These are phyloP conservation scores for Microtus richardsoni DNA, from an alignment of 2,113 vertebrate genomes.

Conservation along the genomic window DNA sequence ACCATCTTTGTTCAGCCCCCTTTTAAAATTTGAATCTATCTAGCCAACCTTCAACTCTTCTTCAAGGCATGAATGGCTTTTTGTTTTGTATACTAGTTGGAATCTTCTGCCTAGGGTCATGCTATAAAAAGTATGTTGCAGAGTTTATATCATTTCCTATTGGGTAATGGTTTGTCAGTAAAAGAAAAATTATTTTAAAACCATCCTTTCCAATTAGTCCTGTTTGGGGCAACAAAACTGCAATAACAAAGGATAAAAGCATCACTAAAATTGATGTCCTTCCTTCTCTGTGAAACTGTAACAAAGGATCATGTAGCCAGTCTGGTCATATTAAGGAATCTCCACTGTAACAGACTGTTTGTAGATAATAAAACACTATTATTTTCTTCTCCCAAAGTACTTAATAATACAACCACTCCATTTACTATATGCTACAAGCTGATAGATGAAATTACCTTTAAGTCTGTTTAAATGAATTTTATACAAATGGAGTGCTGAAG, in stretches of 20 bases:
- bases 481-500: neutral
- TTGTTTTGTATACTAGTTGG: neutral
- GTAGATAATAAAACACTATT: neutral
- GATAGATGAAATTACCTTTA: neutral
- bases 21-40: conserved; percentile 19
- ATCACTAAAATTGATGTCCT: conserved; percentile 2
- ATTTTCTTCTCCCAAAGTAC: neutral
- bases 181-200: conserved; percentile 7
- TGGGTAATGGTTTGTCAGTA: conserved; percentile 53
- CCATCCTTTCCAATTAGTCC: conserved; percentile 59
- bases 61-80: conserved; percentile 48
- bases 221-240: conserved; percentile 40
- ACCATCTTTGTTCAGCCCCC: neutral
- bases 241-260: conserved; percentile 49
- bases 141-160: conserved; percentile 23
- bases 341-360: neutral
- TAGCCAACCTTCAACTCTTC: neutral
- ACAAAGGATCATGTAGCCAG: neutral
- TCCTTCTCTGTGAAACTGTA: neutral
- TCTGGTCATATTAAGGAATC: neutral
- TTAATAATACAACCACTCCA: neutral
- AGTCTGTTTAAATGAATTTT: neutral
- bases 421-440: neutral
- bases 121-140: conserved; percentile 56
- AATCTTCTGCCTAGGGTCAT: conserved; percentile 50